phyloP scores from a whole-genome alignment of 2,888 invertebrate species.

The Caenorhabditis parvicauda region DNA sequence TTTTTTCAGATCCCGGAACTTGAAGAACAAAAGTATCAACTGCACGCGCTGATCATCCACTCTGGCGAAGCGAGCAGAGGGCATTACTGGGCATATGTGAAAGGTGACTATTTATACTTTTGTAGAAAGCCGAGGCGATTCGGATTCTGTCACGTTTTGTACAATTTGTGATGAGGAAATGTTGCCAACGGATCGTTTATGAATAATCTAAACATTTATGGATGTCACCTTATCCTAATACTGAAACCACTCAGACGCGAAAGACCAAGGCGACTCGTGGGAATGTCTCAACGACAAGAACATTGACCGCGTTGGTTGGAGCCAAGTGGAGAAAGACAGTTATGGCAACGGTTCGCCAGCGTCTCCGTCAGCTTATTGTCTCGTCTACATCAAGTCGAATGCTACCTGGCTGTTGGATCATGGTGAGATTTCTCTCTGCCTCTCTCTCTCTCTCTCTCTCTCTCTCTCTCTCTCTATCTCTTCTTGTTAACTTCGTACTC shows the following conservation, averaged over 20 bases:
- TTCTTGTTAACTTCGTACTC: background rate
- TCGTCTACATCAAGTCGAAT: constrained; percentile 9
- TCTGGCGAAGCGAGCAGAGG: constrained; percentile 26
- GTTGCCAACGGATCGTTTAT: too few relatives aligned
- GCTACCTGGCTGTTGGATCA: constrained; percentile 3
- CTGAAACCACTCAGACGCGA: too few relatives aligned
- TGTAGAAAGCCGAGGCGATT: background rate
- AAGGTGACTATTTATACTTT: too few relatives aligned
- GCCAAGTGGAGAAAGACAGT: constrained; percentile 4
- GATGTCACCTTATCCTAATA: too few relatives aligned
- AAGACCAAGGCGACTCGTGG: constrained; percentile 16
- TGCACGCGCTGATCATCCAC: constrained; percentile 27
- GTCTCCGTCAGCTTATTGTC: constrained; percentile 13
- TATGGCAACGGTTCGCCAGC: constrained; percentile 4
- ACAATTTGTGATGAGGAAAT: background rate
- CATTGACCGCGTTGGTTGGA: background rate
- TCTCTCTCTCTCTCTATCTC: background rate
- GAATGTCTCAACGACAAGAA: constrained; percentile 14
- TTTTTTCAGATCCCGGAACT: constrained; percentile 12
- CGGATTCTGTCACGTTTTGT: background rate
- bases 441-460: background rate
- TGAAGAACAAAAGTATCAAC: constrained; percentile 13
- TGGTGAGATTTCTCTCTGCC: background rate
- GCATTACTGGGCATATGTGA: constrained; percentile 29
- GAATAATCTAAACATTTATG: too few relatives aligned